These are phyloP conservation scores for Aspidiotus destructor DNA, from an alignment of 2,888 invertebrate genomes.

Conservation along the genomic window DNA sequence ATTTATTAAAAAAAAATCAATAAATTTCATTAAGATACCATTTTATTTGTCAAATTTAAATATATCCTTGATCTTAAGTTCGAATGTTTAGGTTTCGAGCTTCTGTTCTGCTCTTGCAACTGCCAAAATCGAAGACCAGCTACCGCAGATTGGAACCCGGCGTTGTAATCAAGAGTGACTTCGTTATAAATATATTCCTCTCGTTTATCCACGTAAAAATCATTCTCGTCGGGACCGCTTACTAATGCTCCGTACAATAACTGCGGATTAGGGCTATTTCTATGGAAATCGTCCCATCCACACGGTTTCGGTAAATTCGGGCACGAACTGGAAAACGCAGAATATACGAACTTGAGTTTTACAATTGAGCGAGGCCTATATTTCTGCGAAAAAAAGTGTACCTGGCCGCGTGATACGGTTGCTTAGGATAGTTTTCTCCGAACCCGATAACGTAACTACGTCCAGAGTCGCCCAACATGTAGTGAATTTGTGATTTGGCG, in stretches of 20 bases:
- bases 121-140: constrained; percentile 45
- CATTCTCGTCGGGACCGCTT: constrained; percentile 49
- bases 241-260: constrained; percentile 49
- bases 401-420: constrained; percentile 50
- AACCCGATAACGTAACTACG: constrained; percentile 50
- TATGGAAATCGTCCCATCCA: constrained; percentile 45
- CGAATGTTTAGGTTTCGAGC: constrained; percentile 4
- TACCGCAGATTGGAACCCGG: constrained; percentile 48
- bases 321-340: constrained; percentile 45
- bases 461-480: constrained; percentile 48
- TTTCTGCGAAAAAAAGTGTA: constrained; percentile 36
- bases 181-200: constrained; percentile 50
- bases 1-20: too few relatives aligned
- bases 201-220: constrained; percentile 47
- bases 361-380: too few relatives aligned
- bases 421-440: constrained; percentile 47
- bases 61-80: constrained; percentile 12
- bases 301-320: constrained; percentile 46
- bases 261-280: constrained; percentile 46
- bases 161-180: constrained; percentile 50
- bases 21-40: too few relatives aligned
- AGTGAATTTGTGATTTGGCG: constrained; percentile 48
- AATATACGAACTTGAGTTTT: neutral
- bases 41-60: too few relatives aligned
- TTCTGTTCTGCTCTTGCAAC: constrained; percentile 19